Percentiles rank a stretch among this genome's conserved stretches.
phyloP scores from a whole-genome alignment of 1,140 invertebrate genomes.

The Choristoneura fumiferana region DNA sequence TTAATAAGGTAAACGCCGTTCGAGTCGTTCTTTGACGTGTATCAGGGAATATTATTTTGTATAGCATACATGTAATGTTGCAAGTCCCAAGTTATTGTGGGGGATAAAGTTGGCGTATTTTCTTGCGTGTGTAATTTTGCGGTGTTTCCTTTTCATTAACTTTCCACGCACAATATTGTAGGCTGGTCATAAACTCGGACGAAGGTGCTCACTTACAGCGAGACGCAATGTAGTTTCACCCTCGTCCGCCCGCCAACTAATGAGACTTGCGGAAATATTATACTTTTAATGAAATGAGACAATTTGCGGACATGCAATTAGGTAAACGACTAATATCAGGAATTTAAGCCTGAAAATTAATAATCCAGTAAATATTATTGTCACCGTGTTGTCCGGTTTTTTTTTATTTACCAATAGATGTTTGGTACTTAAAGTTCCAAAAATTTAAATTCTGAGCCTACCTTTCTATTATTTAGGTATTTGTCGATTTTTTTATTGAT shows the following conservation, averaged over 20 bases:
- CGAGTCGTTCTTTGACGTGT: too few relatives aligned
- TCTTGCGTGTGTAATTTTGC: slow-evolving; percentile 33
- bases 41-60: neutral
- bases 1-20: neutral
- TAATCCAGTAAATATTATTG: too few relatives aligned
- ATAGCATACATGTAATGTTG: neutral
- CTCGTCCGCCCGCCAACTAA: slow-evolving; percentile 23
- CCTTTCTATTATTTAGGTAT: too few relatives aligned
- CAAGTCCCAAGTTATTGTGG: slow-evolving; percentile 8
- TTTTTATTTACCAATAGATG: too few relatives aligned
- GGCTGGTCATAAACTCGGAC: slow-evolving; percentile 41
- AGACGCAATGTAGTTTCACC: neutral
- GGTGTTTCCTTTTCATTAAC: slow-evolving; percentile 66
- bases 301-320: slow-evolving; percentile 23
- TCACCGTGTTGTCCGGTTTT: too few relatives aligned
- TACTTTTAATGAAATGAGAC: slow-evolving; percentile 50
- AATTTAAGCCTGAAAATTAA: neutral
- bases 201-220: slow-evolving; percentile 29
- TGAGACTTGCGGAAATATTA: slow-evolving; percentile 46
- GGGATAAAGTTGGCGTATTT: slow-evolving; percentile 21
- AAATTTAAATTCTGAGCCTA: too few relatives aligned
- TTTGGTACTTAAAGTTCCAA: too few relatives aligned
- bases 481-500: too few relatives aligned
- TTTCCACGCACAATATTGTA: slow-evolving; percentile 58
- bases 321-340: slow-evolving; percentile 4